Conservation (phyloP, 2,888 invertebrate species). For the Agrenia bidenticulata region DNA sequence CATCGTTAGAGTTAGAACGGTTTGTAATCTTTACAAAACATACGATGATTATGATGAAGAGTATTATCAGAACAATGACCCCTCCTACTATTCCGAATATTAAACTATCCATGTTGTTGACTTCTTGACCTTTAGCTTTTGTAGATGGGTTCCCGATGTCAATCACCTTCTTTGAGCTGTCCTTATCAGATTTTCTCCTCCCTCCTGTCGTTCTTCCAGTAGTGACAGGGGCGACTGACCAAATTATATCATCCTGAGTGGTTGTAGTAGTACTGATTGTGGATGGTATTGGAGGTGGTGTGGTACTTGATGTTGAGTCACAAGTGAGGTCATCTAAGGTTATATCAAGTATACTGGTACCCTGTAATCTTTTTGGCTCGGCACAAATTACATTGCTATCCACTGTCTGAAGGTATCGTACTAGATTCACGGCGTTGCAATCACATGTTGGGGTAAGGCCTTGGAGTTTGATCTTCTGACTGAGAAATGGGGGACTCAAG, state of each 20-base stretch:
- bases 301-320: conserved; percentile 63
- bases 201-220: conserved; percentile 21
- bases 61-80: conserved; percentile 85
- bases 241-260: conserved; percentile 83
- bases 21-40: conserved; percentile 76
- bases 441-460: conserved; percentile 82
- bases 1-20: conserved; percentile 25
- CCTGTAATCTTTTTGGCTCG: conserved; percentile 62
- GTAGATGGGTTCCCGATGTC: conserved; percentile 19
- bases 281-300: conserved; percentile 56
- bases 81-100: conserved; percentile 94
- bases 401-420: conserved; percentile 48
- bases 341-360: conserved; percentile 70
- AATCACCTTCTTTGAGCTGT: conserved; percentile 27
- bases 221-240: conserved; percentile 77
- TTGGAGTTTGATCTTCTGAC: conserved; percentile 76
- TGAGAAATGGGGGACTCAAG: conserved; percentile 74
- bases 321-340: conserved; percentile 81
- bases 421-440: conserved; percentile 65
- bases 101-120: conserved; percentile 85
- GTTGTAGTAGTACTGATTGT: conserved; percentile 63
- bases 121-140: conserved; percentile 64
- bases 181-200: conserved; percentile 5
- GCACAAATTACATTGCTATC: conserved; percentile 32
- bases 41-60: conserved; percentile 77